Evolutionary conservation across 2,113 vertebrate species (phyloP), one percentile per base, ranked within the genome.

Genomic region (Gadus macrocephalus): DNA sequence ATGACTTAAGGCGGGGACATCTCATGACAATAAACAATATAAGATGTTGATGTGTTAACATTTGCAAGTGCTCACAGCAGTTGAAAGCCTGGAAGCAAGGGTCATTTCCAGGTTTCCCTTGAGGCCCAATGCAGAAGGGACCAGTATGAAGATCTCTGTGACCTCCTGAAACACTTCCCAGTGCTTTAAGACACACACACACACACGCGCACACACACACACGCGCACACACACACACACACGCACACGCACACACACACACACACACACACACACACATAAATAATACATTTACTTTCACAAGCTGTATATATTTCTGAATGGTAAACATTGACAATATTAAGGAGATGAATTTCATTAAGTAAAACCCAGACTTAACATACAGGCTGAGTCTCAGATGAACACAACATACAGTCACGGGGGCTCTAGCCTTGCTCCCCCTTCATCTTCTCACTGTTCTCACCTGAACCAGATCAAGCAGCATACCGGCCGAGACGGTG

Each of bases 51-150:
- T 35, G 31, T 35, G 31, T 35, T 4, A 35, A 35, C 31, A 35
- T 35, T 35, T 35, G 31, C 31, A 35, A 49, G 42, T 3, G 31
- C 87, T 91, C 85, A 98, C 96, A 76, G 95, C 95, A 5, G 97
- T 98, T 1, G 96, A 98, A 14, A 98, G 94, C 78, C 97, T 92
- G 1, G 95, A 96, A 0, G 96, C 97, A 84, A 98, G 86, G 0
- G 96, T 98, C 97, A 97, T 98, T 85, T 98, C 96, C 71, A 98
- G 91, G 74, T 98, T 98, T 3, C 96, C 95, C 86, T 98, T 98
- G 83, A 98, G 93, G 27, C 97, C 97, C 80, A 98, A 90, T 61
- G 98, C 79, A 62, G 95, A 92, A 42, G 96, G 94, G 67, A 98
- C 94, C 87, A 98, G 79, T 19, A 96, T 98, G 66, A 98, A 89